Base-by-base conservation (phyloP, 2,888 invertebrate species). In the Volucella bombylans region DNA sequence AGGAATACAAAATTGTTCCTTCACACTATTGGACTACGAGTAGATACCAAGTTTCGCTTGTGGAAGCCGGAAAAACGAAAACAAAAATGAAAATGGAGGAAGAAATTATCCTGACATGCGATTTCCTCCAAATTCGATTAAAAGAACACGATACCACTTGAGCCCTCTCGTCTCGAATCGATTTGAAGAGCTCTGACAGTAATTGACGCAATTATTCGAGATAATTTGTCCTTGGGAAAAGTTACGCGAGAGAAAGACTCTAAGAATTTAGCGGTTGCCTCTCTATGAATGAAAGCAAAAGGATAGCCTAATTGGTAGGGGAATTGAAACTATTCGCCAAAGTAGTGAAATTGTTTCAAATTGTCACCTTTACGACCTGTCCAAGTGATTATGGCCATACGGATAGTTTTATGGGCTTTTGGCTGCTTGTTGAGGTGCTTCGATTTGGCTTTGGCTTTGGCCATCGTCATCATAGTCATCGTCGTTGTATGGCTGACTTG, bases 341-440 rank as follows among this genome's bases (percentile, higher is more conserved):
- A n/a, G 41, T 67, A 52, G 79, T 71, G 45, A 80, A 83, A 83
- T 83, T 83, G 76, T 76, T 83, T 83, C 83, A 83, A 83, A 83
- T 83, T 83, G 83, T 80, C 83, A 83, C 83, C 83, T 83, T 76
- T 83, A 83, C 71, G 69, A 80, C 83, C 67, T 80, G 83, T 76
- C 79, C 55, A 83, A 83, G 74, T 79, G 83, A 80, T 83, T 83
- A 83, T 62, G 79, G 61, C 54, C 79, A 59, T 31, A 31, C 31
- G 31, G 31, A 31, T 74, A 78, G 67, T 71, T 72, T 77, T 74
- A 81, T 69, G 47, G 76, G 11, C 64, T 68, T 68, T 41, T 9
- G 39, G 64, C 15, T 18, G 55, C 50, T 57, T 80, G 45, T 77
- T 41, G 54, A 45, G 65, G 59, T 71, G 15, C 38, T 71, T 59